Evolutionary conservation across 2,797 vertebrate species (phyloP).

Genomic region (Saxicola maurus): DNA sequence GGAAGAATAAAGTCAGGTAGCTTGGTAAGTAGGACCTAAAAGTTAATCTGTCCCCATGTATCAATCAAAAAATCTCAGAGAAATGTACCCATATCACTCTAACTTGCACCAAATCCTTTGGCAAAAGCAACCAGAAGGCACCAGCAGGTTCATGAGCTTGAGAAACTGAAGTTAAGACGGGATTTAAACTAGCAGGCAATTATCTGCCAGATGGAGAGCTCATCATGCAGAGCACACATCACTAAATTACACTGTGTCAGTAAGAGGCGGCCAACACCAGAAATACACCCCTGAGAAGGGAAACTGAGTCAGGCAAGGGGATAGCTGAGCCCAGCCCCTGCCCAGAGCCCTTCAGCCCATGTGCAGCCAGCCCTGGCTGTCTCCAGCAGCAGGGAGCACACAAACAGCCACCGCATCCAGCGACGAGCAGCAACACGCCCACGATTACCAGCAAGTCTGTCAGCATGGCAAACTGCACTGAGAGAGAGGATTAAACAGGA

Average conservation of each 20-base stretch:
- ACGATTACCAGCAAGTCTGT: neutral
- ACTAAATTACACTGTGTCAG: neutral
- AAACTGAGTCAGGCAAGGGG: neutral
- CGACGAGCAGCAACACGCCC: neutral
- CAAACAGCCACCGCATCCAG: neutral
- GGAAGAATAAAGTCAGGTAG: neutral
- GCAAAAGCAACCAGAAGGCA: conserved; percentile 20
- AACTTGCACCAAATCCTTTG: neutral
- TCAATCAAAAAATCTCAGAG: neutral
- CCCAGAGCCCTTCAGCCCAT: neutral
- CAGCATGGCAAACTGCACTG: neutral
- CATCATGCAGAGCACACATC: neutral
- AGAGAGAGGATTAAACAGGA: neutral
- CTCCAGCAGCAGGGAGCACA: neutral
- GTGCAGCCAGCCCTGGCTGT: neutral
- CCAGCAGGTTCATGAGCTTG: neutral
- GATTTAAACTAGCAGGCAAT: conserved; percentile 43
- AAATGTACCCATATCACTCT: neutral
- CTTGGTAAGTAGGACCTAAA: neutral
- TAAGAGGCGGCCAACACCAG: neutral
- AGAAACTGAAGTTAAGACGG: conserved; percentile 20
- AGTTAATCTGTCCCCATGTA: neutral
- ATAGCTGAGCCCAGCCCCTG: neutral
- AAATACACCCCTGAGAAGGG: neutral
- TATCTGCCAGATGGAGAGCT: conserved; percentile 40